Conservation (phyloP, 2,113 vertebrate species). For the Dolichallabes microphthalmus region DNA sequence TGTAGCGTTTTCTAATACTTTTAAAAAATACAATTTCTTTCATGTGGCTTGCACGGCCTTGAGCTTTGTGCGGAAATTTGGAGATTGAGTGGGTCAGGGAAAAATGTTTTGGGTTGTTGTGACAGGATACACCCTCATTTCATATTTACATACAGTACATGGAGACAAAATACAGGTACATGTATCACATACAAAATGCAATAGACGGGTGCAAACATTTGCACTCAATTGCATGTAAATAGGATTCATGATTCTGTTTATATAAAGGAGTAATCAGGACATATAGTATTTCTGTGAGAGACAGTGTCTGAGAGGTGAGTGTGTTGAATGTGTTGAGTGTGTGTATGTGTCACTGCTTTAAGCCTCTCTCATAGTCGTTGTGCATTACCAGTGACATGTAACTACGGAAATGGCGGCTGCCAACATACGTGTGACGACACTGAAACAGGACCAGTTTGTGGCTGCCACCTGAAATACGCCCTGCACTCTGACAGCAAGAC, state of each 20-base stretch:
- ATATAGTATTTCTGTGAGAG: background rate
- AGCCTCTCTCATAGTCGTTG: slow-evolving; percentile 47
- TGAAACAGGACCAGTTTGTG: slow-evolving; percentile 87
- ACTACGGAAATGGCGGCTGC: slow-evolving; percentile 98
- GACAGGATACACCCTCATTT: background rate
- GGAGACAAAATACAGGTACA: background rate
- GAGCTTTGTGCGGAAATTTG: background rate
- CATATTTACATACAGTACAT: background rate
- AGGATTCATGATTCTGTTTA: background rate
- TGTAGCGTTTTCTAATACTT: slow-evolving; percentile 1
- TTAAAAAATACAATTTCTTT: background rate
- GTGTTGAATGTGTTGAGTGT: too few relatives aligned
- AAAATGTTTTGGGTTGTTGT: background rate
- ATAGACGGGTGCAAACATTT: background rate
- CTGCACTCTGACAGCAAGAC: slow-evolving; percentile 93
- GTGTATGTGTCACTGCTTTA: background rate
- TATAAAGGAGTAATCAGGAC: background rate
- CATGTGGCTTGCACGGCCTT: background rate
- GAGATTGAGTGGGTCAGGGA: background rate
- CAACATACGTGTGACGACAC: slow-evolving; percentile 97
- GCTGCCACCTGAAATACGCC: slow-evolving; percentile 97
- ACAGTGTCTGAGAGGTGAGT: background rate
- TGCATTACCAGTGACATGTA: slow-evolving; percentile 90
- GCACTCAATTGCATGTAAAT: background rate
- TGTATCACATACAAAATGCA: background rate